Evolutionary conservation across 2,888 invertebrate genomes (phyloP).

Genomic region (Chirona hameri): DNA sequence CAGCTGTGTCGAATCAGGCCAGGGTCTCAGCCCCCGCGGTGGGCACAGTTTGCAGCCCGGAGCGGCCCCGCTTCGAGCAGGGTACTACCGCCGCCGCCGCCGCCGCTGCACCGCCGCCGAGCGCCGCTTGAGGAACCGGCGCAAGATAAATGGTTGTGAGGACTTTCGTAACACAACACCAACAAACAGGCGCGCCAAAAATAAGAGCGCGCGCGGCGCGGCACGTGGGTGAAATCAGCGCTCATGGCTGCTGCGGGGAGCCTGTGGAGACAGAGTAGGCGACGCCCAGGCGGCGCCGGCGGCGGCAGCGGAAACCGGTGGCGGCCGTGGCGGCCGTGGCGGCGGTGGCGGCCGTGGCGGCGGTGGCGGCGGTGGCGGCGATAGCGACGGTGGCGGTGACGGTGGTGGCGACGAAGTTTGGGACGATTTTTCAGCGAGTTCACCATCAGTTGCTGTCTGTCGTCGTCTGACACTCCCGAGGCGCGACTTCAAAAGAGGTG

Average conservation of each 20-base stretch:
- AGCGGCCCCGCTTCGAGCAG: background rate
- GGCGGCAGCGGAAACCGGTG: no score
- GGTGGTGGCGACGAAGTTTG: background rate
- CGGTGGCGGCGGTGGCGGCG: background rate
- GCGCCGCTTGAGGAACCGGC: slow-evolving; percentile 1
- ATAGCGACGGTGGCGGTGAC: background rate
- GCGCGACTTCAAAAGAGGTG: background rate
- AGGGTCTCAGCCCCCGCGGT: background rate
- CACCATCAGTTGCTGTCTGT: background rate
- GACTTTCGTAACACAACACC: slow-evolving; percentile 27
- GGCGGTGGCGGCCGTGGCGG: background rate
- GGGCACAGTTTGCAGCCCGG: background rate
- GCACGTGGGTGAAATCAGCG: slow-evolving; percentile 12
- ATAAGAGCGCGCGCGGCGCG: background rate
- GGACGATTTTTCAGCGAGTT: background rate
- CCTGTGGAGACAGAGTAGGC: background rate
- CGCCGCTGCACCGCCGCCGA: background rate
- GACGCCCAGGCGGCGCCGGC: background rate
- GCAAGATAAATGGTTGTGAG: slow-evolving; percentile 8
- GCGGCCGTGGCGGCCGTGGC: no score
- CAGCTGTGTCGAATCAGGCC: background rate
- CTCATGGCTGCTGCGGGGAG: background rate
- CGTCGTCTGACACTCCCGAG: background rate
- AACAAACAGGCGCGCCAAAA: slow-evolving; percentile 26
- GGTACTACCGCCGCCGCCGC: no score